Conservation (phyloP, 2,888 invertebrate genomes). For the Drosophila eohydei region DNA sequence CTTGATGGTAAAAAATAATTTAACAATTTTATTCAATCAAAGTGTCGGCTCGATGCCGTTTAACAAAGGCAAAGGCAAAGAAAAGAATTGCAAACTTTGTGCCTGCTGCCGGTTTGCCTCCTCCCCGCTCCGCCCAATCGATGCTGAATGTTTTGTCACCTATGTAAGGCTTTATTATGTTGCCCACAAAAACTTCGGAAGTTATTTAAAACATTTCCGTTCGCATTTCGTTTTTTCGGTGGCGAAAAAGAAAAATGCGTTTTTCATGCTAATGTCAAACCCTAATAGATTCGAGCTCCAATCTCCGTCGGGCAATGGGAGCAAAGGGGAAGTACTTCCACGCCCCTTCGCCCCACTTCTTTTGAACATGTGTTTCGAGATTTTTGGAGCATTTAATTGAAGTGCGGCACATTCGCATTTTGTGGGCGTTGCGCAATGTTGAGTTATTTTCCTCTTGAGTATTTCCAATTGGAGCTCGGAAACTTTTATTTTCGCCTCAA, state of each 20-base stretch:
- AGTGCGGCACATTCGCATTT: conserved; percentile 57
- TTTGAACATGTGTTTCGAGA: conserved; percentile 68
- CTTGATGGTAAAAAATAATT: conserved; percentile 65
- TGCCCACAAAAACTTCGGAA: conserved; percentile 43
- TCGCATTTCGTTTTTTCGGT: conserved; percentile 39
- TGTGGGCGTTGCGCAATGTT: conserved; percentile 47
- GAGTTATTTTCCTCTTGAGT: conserved; percentile 74
- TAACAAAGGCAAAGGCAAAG: conserved; percentile 37
- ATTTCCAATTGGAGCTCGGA: conserved; percentile 48
- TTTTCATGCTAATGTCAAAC: conserved; percentile 79
- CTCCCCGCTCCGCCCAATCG: background rate
- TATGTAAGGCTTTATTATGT: conserved; percentile 30
- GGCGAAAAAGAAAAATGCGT: conserved; percentile 72
- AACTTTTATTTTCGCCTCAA: conserved; percentile 35
- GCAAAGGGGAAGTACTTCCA: background rate
- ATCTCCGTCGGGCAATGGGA: background rate
- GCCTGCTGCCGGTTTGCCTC: background rate
- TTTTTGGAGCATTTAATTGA: conserved; percentile 71
- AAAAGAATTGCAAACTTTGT: conserved; percentile 42
- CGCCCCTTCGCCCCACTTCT: background rate
- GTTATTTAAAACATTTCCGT: conserved; percentile 67
- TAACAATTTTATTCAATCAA: conserved; percentile 76
- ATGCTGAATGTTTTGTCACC: conserved; percentile 56
- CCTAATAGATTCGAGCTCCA: conserved; percentile 68
- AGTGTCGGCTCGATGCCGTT: conserved; percentile 47